phyloP scores from a whole-genome alignment of 2,888 invertebrate genomes.

The Pollenia angustigena region DNA sequence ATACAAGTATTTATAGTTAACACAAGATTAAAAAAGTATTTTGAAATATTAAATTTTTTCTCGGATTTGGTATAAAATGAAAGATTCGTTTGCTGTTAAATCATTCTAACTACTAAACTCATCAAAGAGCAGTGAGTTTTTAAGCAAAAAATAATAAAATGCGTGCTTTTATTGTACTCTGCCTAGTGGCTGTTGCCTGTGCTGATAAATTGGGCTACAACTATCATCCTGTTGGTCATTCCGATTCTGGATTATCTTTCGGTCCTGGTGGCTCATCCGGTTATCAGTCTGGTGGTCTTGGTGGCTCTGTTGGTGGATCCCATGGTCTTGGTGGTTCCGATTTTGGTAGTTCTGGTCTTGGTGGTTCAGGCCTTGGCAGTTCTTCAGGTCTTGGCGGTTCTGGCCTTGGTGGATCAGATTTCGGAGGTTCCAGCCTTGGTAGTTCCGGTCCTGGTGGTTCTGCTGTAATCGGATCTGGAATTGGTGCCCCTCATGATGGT shows the following conservation, averaged over 20 bases:
- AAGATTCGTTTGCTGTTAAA: background rate
- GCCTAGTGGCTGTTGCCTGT: constrained; percentile 78
- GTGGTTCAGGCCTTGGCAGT: background rate
- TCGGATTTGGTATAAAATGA: constrained; percentile 59
- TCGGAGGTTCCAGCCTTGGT: constrained; percentile 74
- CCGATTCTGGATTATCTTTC: constrained; percentile 59
- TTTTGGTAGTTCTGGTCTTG: background rate
- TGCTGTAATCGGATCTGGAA: constrained; percentile 70
- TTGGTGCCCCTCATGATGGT: constrained; percentile 30
- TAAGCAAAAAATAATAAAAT: constrained; percentile 68
- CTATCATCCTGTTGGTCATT: constrained; percentile 78
- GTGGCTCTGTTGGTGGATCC: constrained; percentile 76
- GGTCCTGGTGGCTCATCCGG: constrained; percentile 14
- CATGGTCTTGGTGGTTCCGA: constrained; percentile 66
- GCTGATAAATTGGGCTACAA: constrained; percentile 80
- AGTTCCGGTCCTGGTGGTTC: constrained; percentile 75
- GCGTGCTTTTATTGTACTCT: constrained; percentile 78
- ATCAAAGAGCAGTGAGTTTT: constrained; percentile 2
- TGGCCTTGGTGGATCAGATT: background rate
- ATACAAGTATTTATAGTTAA: background rate
- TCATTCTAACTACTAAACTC: constrained; percentile 50
- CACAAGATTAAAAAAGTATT: background rate
- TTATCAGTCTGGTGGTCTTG: constrained; percentile 77
- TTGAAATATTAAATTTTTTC: background rate
- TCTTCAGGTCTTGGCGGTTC: background rate